Evolutionary conservation across 2,888 invertebrate genomes (phyloP).

Genomic region (Spodoptera picta): DNA sequence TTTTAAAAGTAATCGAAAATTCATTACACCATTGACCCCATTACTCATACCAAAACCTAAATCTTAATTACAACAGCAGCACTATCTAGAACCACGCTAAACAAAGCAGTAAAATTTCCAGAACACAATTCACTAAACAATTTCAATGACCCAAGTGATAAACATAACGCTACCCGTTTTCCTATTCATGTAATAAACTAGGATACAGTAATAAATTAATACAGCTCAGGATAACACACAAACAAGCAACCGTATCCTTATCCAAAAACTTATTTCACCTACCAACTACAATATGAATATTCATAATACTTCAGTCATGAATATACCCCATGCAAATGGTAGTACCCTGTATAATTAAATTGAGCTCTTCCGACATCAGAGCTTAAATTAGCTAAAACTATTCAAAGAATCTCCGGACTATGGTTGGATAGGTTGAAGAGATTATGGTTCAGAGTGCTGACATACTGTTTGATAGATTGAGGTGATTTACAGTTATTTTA

Average conservation of each 20-base stretch:
- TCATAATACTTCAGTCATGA: conserved; percentile 53
- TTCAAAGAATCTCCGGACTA: conserved; percentile 60
- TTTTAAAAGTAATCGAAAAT: too few relatives aligned
- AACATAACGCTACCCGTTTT: conserved; percentile 3
- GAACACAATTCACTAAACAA: conserved; percentile 2
- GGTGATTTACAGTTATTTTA: too few relatives aligned
- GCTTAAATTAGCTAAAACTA: conserved; percentile 66
- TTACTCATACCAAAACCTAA: too few relatives aligned
- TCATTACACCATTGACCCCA: too few relatives aligned
- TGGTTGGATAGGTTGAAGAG: conserved; percentile 30
- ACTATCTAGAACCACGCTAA: too few relatives aligned
- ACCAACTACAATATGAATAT: conserved; percentile 54
- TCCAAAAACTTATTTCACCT: conserved; percentile 47
- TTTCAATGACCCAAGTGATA: conserved; percentile 1
- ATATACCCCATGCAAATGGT: conserved; percentile 55
- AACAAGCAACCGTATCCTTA: conserved; percentile 28
- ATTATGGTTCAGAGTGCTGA: conserved; percentile 24
- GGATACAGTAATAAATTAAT: conserved; percentile 37
- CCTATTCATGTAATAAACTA: conserved; percentile 23
- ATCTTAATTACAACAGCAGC: too few relatives aligned
- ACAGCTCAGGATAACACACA: conserved; percentile 38
- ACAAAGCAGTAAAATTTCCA: not conserved
- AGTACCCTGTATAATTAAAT: conserved; percentile 59
- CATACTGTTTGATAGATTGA: conserved; percentile 11
- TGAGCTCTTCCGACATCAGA: conserved; percentile 51